Percentiles rank a stretch among this genome's conserved stretches.
phyloP scores from a whole-genome alignment of 2,797 vertebrate species.

The Erpetoichthys calabaricus region DNA sequence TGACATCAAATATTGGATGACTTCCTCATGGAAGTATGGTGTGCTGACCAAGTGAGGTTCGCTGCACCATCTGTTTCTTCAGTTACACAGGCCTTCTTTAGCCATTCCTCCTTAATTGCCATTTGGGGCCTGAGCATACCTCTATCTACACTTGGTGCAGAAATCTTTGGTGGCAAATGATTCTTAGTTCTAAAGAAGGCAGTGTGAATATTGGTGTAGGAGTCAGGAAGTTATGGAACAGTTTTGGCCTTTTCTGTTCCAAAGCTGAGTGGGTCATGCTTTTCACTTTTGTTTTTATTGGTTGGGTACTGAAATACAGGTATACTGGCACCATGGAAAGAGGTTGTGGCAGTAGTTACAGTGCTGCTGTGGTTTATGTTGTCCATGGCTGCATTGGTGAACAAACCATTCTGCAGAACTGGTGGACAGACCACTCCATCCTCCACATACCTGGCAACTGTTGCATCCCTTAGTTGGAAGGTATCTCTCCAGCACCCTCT shows the following conservation, averaged over 20 bases:
- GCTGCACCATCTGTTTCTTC: background rate
- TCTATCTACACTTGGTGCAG: background rate
- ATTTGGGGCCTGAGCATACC: background rate
- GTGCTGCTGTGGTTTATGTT: slow-evolving; percentile 7
- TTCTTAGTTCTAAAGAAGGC: slow-evolving; percentile 6
- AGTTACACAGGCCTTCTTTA: background rate
- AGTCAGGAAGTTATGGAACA: slow-evolving; percentile 5
- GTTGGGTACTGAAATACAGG: slow-evolving; percentile 10
- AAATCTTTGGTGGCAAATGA: slow-evolving; percentile 1
- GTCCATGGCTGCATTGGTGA: slow-evolving; percentile 6
- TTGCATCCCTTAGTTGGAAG: slow-evolving; percentile 5
- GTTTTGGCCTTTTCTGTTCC: slow-evolving; percentile 1
- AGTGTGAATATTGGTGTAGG: slow-evolving; percentile 1
- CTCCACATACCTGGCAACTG: background rate
- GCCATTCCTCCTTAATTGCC: background rate
- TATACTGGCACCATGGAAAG: slow-evolving; percentile 10
- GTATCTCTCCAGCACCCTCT: slow-evolving; percentile 9
- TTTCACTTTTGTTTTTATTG: background rate
- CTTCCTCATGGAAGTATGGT: too few relatives aligned
- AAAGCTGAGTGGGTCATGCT: background rate
- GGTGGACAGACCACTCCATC: slow-evolving; percentile 9
- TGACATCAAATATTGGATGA: slow-evolving; percentile 6
- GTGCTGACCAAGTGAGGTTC: background rate
- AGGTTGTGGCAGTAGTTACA: slow-evolving; percentile 5
- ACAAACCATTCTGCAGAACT: slow-evolving; percentile 4